Base-by-base conservation (phyloP, 1,140 invertebrate species). In the Atta colombica region DNA sequence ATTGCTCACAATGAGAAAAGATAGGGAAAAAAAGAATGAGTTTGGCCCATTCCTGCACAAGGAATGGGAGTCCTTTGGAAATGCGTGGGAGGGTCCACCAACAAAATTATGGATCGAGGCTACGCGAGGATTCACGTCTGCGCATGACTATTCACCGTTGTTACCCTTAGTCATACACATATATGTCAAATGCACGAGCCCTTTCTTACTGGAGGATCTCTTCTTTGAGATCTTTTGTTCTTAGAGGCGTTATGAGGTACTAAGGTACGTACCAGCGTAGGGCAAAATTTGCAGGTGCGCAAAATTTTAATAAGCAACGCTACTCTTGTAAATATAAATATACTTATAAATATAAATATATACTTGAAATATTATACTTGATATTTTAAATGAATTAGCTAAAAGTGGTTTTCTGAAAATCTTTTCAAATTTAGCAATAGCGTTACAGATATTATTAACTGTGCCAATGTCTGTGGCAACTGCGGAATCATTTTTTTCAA, bases 71-170 rank as follows among this genome's bases (percentile, higher is more conserved):
- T 86, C 90, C 87, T 81, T 91, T 84, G 88, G 85, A 87, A 91
- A 87, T 87, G 89, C 90, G 90, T 89, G 89, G 77, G 85, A 85
- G 90, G 90, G 87, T 91, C 89, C 89, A 90, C 87, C 90, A 91
- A 91, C 90, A 88, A 91, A 91, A 91, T 91, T 91, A 91, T 91
- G 89, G 90, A 91, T 91, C 90, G 87, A 88, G 85, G 74, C 77
- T 74, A 82, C 68, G 35, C 65, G 69, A 60, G 51, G 49, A 72
- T 77, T 80, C 68, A 61, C 77, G 85, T 69, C 85, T 91, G 90
- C 90, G 90, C 90, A 88, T 84, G 88, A 85, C 77, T 89, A 84
- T 28, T 31, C 60, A 28, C 25, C 66, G 66, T 65, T 35, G 45
- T 88, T 87, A 39, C 58, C 65, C 61, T 25, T 87, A 66, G 65